These are phyloP conservation scores for Leptobrachium ailaonicum DNA, from an alignment of 2,113 vertebrate species.

Conservation along the genomic window DNA sequence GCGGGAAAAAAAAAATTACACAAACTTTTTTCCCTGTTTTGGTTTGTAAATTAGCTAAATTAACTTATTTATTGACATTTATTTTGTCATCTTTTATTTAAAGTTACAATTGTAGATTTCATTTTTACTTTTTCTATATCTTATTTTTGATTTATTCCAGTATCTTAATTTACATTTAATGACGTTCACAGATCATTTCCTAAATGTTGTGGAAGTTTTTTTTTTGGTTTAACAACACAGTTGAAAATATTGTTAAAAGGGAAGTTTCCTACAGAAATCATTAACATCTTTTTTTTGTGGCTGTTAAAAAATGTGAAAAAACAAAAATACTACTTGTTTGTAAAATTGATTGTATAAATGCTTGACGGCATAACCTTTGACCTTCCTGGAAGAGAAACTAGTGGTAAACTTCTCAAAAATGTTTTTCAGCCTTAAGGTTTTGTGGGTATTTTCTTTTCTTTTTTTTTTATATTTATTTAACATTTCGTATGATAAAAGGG, in stretches of 20 bases:
- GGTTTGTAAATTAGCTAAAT: not conserved
- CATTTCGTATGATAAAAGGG: slow-evolving; percentile 14
- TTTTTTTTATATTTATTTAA: not conserved
- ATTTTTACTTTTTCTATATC: not conserved
- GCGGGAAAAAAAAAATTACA: too few species aligned
- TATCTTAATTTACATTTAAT: not conserved
- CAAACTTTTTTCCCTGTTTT: slow-evolving; percentile 6
- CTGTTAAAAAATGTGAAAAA: not conserved
- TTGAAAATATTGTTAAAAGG: too few species aligned
- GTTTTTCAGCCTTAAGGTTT: too few species aligned
- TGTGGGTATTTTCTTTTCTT: too few species aligned
- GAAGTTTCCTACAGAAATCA: too few species aligned
- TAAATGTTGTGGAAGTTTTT: too few species aligned
- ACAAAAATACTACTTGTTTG: not conserved
- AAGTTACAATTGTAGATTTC: too few species aligned
- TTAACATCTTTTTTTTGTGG: not conserved
- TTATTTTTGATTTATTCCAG: not conserved
- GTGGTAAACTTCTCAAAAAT: too few species aligned
- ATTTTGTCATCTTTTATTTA: not conserved
- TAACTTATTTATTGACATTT: slow-evolving; percentile 38
- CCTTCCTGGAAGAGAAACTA: not conserved
- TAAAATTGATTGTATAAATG: not conserved
- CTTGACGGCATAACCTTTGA: not conserved
- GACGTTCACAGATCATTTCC: not conserved
- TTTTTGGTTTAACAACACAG: too few species aligned